Evolutionary conservation across 64 coral and sea anemone genomes (phyloP).

Genomic region (Platygyra sinensis): DNA sequence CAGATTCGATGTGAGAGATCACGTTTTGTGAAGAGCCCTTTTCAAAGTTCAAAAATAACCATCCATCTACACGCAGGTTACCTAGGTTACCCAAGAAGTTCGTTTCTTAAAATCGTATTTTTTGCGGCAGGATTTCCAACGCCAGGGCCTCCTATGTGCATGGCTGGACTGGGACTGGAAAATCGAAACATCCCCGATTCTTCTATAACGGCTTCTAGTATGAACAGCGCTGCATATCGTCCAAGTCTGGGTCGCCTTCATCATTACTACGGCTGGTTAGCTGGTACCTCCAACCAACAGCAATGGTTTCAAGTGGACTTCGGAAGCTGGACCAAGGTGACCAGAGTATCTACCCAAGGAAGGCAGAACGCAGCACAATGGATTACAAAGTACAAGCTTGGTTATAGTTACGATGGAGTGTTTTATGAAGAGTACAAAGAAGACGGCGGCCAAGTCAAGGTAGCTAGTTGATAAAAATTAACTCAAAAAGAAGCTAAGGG

Average conservation of each 20-base stretch:
- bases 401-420: slow-evolving; percentile 56
- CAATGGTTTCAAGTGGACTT: slow-evolving; percentile 57
- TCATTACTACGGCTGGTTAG: slow-evolving; percentile 15
- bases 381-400: slow-evolving; percentile 32
- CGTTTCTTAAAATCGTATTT: neutral
- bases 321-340: slow-evolving; percentile 37
- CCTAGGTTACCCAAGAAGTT: neutral
- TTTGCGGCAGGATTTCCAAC: neutral
- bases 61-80: too few relatives aligned
- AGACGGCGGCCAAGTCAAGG: neutral
- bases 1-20: too few relatives aligned
- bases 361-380: slow-evolving; percentile 16
- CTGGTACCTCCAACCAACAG: neutral
- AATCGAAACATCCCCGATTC: slow-evolving; percentile 9
- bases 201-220: slow-evolving; percentile 27
- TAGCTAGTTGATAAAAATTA: neutral
- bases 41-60: too few relatives aligned
- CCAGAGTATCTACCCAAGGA: slow-evolving; percentile 40
- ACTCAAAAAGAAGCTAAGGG: too few relatives aligned
- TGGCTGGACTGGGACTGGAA: slow-evolving; percentile 36
- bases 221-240: neutral
- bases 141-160: slow-evolving; percentile 1
- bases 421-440: slow-evolving; percentile 3
- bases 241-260: slow-evolving; percentile 23
- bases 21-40: too few relatives aligned